A percentile compares a stretch with the other conserved stretches of the same genome.
These are phyloP conservation scores for Lepidochrysops patricia DNA, from an alignment of 2,888 invertebrate genomes.

Conservation along the genomic window DNA sequence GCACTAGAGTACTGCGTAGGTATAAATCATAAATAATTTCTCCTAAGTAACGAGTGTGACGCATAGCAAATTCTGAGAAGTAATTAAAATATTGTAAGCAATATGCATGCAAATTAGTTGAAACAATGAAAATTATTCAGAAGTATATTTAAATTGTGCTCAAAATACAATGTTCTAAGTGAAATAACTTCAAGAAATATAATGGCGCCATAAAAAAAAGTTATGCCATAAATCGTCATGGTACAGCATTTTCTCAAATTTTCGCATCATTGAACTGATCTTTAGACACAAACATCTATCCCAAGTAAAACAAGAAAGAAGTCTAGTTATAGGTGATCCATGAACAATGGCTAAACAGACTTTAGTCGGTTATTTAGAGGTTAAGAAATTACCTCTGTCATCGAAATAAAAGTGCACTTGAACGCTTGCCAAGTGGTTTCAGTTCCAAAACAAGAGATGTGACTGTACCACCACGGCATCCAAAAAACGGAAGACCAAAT, in stretches of 20 bases:
- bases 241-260: no score
- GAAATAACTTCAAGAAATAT: no score
- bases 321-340: no score
- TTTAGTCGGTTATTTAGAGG: neutral
- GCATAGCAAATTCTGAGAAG: neutral
- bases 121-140: neutral
- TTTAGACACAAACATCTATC: no score
- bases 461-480: constrained; percentile 44
- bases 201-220: no score
- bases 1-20: neutral
- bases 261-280: no score
- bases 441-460: constrained; percentile 47
- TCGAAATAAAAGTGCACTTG: constrained; percentile 51
- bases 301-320: no score
- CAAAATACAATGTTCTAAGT: no score
- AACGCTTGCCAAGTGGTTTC: constrained; percentile 56
- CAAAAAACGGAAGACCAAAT: constrained; percentile 51
- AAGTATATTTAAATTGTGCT: neutral
- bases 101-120: neutral
- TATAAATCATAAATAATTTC: neutral
- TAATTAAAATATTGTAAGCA: neutral
- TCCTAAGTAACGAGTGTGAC: neutral
- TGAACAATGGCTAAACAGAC: no score
- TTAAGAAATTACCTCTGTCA: constrained; percentile 19
- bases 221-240: no score